A percentile compares a stretch with the other conserved stretches of the same genome.
phyloP scores from a whole-genome alignment of 2,888 invertebrate genomes.

The Pseudococcus longispinus region DNA sequence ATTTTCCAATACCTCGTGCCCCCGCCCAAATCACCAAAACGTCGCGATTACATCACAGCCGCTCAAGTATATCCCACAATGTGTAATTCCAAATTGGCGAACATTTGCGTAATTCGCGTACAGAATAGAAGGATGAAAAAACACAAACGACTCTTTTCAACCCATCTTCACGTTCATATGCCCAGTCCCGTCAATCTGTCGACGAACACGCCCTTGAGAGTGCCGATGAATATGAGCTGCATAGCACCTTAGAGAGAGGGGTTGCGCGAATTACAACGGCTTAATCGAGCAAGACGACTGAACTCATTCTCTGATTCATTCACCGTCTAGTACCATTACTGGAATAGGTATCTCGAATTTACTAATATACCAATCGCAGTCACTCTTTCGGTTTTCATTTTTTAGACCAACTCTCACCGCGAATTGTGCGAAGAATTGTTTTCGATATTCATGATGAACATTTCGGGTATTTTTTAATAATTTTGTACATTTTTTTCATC shows the following conservation, averaged over 20 bases:
- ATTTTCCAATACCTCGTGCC: background rate
- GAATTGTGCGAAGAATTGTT: background rate
- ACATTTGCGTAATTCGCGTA: background rate
- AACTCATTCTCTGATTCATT: conserved; percentile 54
- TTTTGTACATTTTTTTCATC: background rate
- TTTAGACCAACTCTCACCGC: conserved; percentile 3
- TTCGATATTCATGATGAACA: background rate
- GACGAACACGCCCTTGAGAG: conserved; percentile 43
- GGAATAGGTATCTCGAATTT: conserved; percentile 41
- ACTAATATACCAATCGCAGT: conserved; percentile 4
- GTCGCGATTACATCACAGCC: background rate
- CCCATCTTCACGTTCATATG: background rate
- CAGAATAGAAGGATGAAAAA: background rate
- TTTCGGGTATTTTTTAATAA: conserved; percentile 35
- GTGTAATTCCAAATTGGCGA: background rate
- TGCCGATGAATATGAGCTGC: conserved; percentile 6
- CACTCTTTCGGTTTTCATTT: background rate
- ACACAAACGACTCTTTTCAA: background rate
- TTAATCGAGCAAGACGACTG: conserved; percentile 54
- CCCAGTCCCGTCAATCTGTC: background rate
- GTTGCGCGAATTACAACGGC: conserved; percentile 47
- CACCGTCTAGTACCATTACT: conserved; percentile 50
- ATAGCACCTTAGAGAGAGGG: conserved; percentile 44
- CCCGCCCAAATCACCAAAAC: background rate
- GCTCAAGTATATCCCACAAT: background rate